phyloP scores from a whole-genome alignment of 2,797 vertebrate species.

The Chrosomus eos region DNA sequence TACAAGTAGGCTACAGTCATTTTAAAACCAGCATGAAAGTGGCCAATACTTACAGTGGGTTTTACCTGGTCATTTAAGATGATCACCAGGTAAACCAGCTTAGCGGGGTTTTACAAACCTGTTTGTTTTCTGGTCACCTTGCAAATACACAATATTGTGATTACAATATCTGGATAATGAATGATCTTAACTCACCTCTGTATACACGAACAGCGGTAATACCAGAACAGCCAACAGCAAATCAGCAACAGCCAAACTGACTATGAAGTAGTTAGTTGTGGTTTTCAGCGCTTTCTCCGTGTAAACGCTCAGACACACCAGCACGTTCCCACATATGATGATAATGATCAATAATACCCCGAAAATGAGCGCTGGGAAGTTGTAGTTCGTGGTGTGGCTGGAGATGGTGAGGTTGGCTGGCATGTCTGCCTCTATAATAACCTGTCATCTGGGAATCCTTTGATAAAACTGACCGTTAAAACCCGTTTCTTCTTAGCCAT shows the following conservation, averaged over 20 bases:
- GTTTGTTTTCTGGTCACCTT: not conserved
- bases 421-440: conserved; percentile 70
- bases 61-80: not conserved
- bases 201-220: conserved; percentile 91
- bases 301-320: conserved; percentile 92
- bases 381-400: conserved; percentile 61
- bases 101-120: not conserved
- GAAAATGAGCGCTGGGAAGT: conserved; percentile 82
- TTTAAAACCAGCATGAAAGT: not conserved
- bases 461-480: conserved; percentile 6
- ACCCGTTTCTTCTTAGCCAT: conserved; percentile 48
- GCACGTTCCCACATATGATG: conserved; percentile 89
- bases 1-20: not conserved
- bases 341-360: conserved; percentile 85
- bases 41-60: not conserved
- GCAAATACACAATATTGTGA: not conserved
- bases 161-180: not conserved
- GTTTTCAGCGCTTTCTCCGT: conserved; percentile 91
- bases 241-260: conserved; percentile 92
- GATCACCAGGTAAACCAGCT: not conserved
- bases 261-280: conserved; percentile 96
- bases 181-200: conserved; percentile 81
- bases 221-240: conserved; percentile 91
- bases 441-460: conserved; percentile 69
- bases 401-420: conserved; percentile 69